Conservation (phyloP, 1,140 invertebrate species). For the Danaus plexippus region DNA sequence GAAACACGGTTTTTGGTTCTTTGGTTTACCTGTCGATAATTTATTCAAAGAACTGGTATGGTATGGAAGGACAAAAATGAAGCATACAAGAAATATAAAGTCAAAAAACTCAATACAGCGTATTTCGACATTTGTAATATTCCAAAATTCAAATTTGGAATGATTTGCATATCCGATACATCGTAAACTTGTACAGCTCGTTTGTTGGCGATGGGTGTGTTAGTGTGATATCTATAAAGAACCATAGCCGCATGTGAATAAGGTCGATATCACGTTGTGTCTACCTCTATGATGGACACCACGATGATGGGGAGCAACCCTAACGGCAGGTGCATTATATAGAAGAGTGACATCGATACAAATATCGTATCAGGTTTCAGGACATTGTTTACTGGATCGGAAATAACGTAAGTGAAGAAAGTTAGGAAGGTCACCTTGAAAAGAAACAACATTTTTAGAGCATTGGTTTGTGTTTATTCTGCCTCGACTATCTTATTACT, state of each 20-base stretch:
- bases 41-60: too few relatives aligned
- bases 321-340: slow-evolving; percentile 86
- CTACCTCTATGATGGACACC: slow-evolving; percentile 80
- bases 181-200: slow-evolving; percentile 6
- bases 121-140: too few relatives aligned
- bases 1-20: too few relatives aligned
- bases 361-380: slow-evolving; percentile 86
- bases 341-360: slow-evolving; percentile 89
- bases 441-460: slow-evolving; percentile 27
- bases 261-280: slow-evolving; percentile 25
- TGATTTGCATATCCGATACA: slow-evolving; percentile 1
- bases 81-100: too few relatives aligned
- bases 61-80: too few relatives aligned
- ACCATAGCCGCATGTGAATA: slow-evolving; percentile 44
- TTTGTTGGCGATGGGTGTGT: slow-evolving; percentile 14
- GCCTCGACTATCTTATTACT: too few relatives aligned
- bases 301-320: slow-evolving; percentile 79
- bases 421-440: slow-evolving; percentile 83
- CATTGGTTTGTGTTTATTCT: too few relatives aligned
- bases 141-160: background rate
- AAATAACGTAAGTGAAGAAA: slow-evolving; percentile 88
- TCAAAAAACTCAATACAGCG: too few relatives aligned
- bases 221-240: slow-evolving; percentile 33
- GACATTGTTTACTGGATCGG: slow-evolving; percentile 73
- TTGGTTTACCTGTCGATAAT: too few relatives aligned